These are phyloP conservation scores for Marronus borbonicus DNA, from an alignment of 2,888 invertebrate species.

Conservation along the genomic window DNA sequence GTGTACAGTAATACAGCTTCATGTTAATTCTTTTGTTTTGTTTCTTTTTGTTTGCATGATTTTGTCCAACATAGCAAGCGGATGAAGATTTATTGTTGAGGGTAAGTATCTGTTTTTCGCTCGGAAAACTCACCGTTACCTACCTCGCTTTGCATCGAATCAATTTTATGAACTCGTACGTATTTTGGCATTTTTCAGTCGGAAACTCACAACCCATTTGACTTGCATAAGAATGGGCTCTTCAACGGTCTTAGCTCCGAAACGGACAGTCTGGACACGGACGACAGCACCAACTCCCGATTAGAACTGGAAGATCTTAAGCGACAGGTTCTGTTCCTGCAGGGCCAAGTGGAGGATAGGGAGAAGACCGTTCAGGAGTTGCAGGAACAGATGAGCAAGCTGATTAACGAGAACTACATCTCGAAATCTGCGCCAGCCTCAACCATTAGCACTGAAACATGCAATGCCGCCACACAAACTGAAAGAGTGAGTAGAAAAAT, in stretches of 20 bases:
- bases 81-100: slow-evolving; percentile 83
- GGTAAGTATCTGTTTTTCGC: slow-evolving; percentile 72
- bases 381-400: slow-evolving; percentile 81
- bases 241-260: slow-evolving; percentile 75
- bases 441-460: slow-evolving; percentile 71
- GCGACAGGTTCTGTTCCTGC: slow-evolving; percentile 86
- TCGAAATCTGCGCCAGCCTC: slow-evolving; percentile 70
- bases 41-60: slow-evolving; percentile 65
- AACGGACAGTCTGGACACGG: slow-evolving; percentile 69
- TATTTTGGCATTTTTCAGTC: slow-evolving; percentile 74
- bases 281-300: slow-evolving; percentile 72
- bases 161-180: slow-evolving; percentile 1
- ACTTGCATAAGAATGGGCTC: slow-evolving; percentile 79
- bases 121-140: background rate
- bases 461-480: slow-evolving; percentile 89
- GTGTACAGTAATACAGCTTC: slow-evolving; percentile 16
- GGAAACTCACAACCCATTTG: slow-evolving; percentile 92
- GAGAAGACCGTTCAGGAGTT: slow-evolving; percentile 86
- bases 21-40: slow-evolving; percentile 54
- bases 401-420: slow-evolving; percentile 66
- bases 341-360: slow-evolving; percentile 91
- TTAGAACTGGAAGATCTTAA: slow-evolving; percentile 84
- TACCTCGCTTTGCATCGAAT: background rate
- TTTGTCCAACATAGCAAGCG: slow-evolving; percentile 72
- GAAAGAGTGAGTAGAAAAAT: slow-evolving; percentile 78